Evolutionary conservation across 2,797 vertebrate species (phyloP).

Genomic region (Phrynocephalus guinanensis): DNA sequence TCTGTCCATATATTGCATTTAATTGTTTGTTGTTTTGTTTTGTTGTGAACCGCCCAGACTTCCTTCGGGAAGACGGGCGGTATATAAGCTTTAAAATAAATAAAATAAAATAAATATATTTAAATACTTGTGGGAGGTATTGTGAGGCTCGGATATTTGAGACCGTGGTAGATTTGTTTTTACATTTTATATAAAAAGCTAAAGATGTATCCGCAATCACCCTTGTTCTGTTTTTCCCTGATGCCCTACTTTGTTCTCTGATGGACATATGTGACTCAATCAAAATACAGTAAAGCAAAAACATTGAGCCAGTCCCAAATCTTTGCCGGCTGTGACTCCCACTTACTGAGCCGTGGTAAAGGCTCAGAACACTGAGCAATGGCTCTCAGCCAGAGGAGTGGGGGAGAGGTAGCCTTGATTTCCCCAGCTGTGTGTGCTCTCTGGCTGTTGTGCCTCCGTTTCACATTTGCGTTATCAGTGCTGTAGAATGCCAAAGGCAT

Average conservation of each 20-base stretch:
- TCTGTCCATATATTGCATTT: too few relatives aligned
- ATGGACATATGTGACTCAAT: background rate
- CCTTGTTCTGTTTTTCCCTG: background rate
- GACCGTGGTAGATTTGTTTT: background rate
- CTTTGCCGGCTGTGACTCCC: background rate
- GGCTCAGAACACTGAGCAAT: background rate
- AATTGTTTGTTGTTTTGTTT: too few relatives aligned
- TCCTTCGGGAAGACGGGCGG: too few relatives aligned
- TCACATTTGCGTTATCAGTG: background rate
- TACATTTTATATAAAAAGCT: background rate
- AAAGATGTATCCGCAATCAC: background rate
- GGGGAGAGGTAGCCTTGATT: conserved; percentile 30
- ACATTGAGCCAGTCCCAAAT: background rate
- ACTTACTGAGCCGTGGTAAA: background rate
- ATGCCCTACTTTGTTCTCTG: background rate
- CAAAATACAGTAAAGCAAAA: background rate
- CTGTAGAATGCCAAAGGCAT: conserved; percentile 25
- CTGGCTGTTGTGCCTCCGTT: background rate
- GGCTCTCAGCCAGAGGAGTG: conserved; percentile 1
- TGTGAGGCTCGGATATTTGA: background rate
- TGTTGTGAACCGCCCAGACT: too few relatives aligned
- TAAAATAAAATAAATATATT: background rate
- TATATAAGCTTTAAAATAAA: too few relatives aligned
- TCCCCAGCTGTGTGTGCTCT: accelerated
- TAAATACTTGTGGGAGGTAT: background rate